Base-by-base conservation (phyloP, 2,888 invertebrate genomes). In the Acanthoscelides obtectus region DNA sequence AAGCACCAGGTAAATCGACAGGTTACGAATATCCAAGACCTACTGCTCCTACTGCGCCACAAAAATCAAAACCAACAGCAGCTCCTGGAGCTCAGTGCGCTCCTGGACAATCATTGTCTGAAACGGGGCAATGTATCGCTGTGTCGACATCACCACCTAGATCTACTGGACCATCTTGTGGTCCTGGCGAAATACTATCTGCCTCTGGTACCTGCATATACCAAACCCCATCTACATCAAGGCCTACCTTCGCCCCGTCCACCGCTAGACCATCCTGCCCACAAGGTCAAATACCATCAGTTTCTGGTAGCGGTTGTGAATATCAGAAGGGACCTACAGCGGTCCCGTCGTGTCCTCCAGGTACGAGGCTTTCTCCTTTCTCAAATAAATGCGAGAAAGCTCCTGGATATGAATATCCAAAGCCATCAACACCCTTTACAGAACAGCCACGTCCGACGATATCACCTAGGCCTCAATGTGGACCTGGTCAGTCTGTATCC, bases 171-270 rank as follows among this genome's bases (percentile, higher is more conserved):
- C 27, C 69, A 0, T 22, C 22, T 20, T 70, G 72, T 5, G 65
- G 65, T 20, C 68, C 68, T 25, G 78, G 76, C 64, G 22, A 64
- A 65, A 8, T 19, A 20, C 25, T 64, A 12, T 67, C 71, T n/a
- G 64, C 72, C 21, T 70, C 69, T 22, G 80, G 79, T 70, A 71
- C 69, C 17, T 81, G 80, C 66, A 20, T 71, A 70, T 69, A 64
- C 20, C 66, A 64, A 20, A 27, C 69, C 12, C 20, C 22, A 67
- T 2, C 67, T 1, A 64, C 69, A 65, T 66, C 65, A 22, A 25
- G 19, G 21, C 64, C 20, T 12, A 6, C 45, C 6, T 45, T 12
- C 45, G 45, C 12, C 12, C 68, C 22, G 17, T 19, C 72, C 2
- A 64, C 72, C 1, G 6, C 45, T 1, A 3, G 1, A 22, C 72